phyloP scores from a whole-genome alignment of 2,113 vertebrate species.

The Antidorcas marsupialis region DNA sequence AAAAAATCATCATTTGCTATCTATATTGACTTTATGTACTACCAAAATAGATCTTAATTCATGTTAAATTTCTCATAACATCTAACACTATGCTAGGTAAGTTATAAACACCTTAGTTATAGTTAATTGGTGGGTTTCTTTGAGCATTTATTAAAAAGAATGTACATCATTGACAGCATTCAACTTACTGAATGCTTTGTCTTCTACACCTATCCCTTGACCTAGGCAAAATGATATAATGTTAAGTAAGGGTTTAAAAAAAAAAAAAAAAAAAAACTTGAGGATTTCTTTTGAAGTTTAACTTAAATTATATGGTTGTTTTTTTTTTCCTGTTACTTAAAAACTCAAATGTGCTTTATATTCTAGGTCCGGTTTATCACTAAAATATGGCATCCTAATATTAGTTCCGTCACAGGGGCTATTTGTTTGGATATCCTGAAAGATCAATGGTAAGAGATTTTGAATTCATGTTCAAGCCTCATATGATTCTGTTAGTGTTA shows the following conservation, averaged over 20 bases:
- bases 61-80: neutral
- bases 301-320: neutral
- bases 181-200: neutral
- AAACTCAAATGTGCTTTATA: slow-evolving; percentile 70
- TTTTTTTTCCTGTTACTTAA: slow-evolving; percentile 48
- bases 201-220: neutral
- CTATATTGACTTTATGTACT: neutral
- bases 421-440: slow-evolving; percentile 99
- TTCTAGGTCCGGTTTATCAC: slow-evolving; percentile 98
- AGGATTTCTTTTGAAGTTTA: slow-evolving; percentile 1
- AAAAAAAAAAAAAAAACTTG: neutral
- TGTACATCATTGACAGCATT: neutral
- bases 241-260: neutral
- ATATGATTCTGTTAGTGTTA: slow-evolving; percentile 34
- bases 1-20: neutral
- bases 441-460: slow-evolving; percentile 95
- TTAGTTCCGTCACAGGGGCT: slow-evolving; percentile 98
- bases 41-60: neutral
- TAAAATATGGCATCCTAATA: slow-evolving; percentile 99
- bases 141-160: slow-evolving; percentile 13
- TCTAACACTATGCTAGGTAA: neutral
- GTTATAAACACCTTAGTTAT: neutral
- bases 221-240: slow-evolving; percentile 26
- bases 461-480: slow-evolving; percentile 25
- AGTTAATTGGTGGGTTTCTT: slow-evolving; percentile 8